Conservation (phyloP, 2,797 vertebrate genomes). For the Artibeus lituratus region DNA sequence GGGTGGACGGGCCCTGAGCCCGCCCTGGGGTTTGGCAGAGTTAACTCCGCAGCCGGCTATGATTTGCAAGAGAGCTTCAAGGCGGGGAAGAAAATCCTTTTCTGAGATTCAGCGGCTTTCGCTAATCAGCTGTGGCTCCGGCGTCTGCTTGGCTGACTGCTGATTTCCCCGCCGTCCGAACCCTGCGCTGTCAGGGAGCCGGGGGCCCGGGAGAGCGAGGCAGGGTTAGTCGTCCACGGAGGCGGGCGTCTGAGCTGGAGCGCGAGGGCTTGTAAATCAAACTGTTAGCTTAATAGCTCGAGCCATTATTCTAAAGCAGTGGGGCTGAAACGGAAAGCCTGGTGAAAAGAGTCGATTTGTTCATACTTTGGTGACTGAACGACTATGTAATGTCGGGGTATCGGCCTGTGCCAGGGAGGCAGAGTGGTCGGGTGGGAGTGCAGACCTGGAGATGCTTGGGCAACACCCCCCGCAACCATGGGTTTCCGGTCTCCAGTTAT, state of each 20-base stretch:
- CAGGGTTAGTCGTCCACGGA: slow-evolving; percentile 70
- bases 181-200: slow-evolving; percentile 34
- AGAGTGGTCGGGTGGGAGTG: fast-evolving
- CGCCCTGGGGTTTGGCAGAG: slow-evolving; percentile 45
- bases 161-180: not conserved
- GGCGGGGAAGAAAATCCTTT: slow-evolving; percentile 51
- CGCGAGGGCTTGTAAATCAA: slow-evolving; percentile 76
- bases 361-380: slow-evolving; percentile 79
- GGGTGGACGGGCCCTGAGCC: not conserved
- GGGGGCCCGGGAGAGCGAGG: slow-evolving; percentile 64
- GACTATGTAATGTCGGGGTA: slow-evolving; percentile 76
- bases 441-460: not conserved
- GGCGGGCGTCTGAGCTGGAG: slow-evolving; percentile 25
- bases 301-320: slow-evolving; percentile 82
- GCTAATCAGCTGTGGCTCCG: slow-evolving; percentile 73
- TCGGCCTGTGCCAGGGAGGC: not conserved
- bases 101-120: slow-evolving; percentile 66
- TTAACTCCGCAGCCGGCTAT: slow-evolving; percentile 61
- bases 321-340: slow-evolving; percentile 80
- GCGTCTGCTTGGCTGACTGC: slow-evolving; percentile 54
- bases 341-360: slow-evolving; percentile 79
- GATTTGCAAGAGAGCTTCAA: slow-evolving; percentile 55
- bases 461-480: not conserved
- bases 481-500: not conserved
- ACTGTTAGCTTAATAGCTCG: slow-evolving; percentile 69